phyloP scores from a whole-genome alignment of 2,888 invertebrate species.

The Lamellibrachia satsuma region DNA sequence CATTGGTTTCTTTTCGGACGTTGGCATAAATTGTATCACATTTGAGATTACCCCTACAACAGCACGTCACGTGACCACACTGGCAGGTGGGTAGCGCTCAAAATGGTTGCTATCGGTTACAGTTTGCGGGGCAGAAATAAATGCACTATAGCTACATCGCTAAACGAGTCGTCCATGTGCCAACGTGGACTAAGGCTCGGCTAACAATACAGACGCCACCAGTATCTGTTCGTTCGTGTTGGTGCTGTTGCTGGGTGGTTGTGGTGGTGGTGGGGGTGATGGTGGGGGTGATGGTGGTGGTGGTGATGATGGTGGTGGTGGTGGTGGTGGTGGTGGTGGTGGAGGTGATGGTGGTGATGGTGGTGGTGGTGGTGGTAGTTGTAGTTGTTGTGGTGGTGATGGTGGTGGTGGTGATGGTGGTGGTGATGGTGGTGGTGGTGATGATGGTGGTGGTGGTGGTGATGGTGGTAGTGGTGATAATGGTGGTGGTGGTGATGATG shows the following conservation, averaged over 20 bases:
- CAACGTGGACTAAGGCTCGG: not conserved
- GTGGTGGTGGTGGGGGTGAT: not conserved
- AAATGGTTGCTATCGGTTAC: conserved; percentile 6
- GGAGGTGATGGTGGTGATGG: too few species aligned
- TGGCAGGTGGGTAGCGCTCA: conserved; percentile 3
- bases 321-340: too few species aligned
- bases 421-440: too few species aligned
- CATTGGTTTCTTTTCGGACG: not conserved
- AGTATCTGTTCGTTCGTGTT: not conserved
- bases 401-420: not conserved
- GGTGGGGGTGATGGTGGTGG: not conserved
- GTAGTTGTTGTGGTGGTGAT: not conserved
- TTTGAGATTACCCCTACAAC: not conserved
- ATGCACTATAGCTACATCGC: not conserved
- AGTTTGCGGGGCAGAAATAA: conserved; percentile 12
- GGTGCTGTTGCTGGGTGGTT: too few species aligned
- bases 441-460: too few species aligned
- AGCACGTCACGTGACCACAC: conserved; percentile 4
- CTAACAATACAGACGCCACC: not conserved
- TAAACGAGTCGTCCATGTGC: not conserved
- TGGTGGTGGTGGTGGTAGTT: not conserved
- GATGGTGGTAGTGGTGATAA: too few species aligned
- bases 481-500: too few species aligned
- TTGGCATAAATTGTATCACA: not conserved
- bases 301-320: not conserved